A percentile compares a stretch with the other conserved stretches of the same genome.
Evolutionary conservation across 2,797 vertebrate species (phyloP).

Genomic region (Discoglossus pictus): DNA sequence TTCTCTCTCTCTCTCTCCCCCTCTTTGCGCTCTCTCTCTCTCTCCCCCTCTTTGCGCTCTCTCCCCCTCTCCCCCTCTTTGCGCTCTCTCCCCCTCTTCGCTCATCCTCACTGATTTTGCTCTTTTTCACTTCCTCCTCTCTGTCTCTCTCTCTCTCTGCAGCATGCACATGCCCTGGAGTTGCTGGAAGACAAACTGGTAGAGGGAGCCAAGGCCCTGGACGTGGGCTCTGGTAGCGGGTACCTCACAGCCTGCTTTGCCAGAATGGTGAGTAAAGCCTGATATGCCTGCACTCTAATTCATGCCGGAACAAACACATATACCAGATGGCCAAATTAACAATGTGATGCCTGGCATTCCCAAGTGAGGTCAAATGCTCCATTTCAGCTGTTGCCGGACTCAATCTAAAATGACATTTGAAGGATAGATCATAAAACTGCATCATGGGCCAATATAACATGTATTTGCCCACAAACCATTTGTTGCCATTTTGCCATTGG

Average conservation of each 20-base stretch:
- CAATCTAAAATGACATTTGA: too few species aligned
- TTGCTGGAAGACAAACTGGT: conserved; percentile 82
- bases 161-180: conserved; percentile 90
- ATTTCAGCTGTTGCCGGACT: too few species aligned
- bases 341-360: too few species aligned
- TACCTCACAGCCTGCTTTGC: conserved; percentile 90
- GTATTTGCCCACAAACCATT: too few species aligned
- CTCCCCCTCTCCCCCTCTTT: conserved; percentile 9
- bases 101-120: background rate
- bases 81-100: background rate
- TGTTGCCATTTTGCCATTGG: too few species aligned
- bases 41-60: background rate
- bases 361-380: too few species aligned
- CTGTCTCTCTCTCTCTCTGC: conserved; percentile 16
- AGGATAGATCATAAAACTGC: too few species aligned
- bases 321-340: too few species aligned
- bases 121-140: background rate
- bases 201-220: conserved; percentile 82
- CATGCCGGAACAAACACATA: too few species aligned
- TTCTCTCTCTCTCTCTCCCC: background rate
- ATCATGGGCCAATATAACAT: too few species aligned
- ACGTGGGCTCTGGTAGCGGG: conserved; percentile 90
- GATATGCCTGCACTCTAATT: background rate
- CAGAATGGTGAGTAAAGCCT: conserved; percentile 76
- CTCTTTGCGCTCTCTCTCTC: background rate